These are phyloP conservation scores for Drosophila virilis DNA, from an alignment of 1,140 invertebrate species.

Conservation along the genomic window DNA sequence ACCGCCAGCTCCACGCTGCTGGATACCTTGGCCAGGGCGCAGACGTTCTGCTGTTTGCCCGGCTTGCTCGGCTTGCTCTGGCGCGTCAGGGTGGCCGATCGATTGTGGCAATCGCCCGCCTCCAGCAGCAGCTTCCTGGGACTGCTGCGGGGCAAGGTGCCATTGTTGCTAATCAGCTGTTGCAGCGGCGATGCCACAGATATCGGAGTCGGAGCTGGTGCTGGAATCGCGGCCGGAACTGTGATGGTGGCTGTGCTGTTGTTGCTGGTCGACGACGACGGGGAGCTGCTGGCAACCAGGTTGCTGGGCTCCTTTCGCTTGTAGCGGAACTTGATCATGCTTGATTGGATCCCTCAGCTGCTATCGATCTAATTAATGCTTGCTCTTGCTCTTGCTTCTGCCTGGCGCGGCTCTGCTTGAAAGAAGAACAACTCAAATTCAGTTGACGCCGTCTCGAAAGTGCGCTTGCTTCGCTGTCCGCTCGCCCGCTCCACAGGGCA, in stretches of 20 bases:
- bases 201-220: conserved; percentile 22
- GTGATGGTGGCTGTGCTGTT: conserved; percentile 51
- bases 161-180: conserved; percentile 76
- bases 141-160: conserved; percentile 72
- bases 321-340: conserved; percentile 88
- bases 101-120: conserved; percentile 45
- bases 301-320: conserved; percentile 86
- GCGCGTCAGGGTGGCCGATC: conserved; percentile 72
- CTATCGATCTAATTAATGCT: not conserved
- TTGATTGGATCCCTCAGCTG: not conserved
- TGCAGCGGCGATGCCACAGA: conserved; percentile 56
- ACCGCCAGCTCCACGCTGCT: conserved; percentile 68
- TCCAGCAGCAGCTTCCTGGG: conserved; percentile 67
- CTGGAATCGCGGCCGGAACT: not conserved
- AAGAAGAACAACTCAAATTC: not conserved
- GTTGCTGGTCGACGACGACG: conserved; percentile 2
- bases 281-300: conserved; percentile 48
- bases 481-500: no score
- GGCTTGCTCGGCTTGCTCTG: conserved; percentile 52
- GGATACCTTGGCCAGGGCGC: conserved; percentile 64
- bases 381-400: not conserved
- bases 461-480: no score
- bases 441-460: not conserved
- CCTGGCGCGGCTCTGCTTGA: not conserved
- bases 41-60: conserved; percentile 15